Base-by-base conservation (phyloP, 2,797 vertebrate species). In the Chloroceryle amazona region DNA sequence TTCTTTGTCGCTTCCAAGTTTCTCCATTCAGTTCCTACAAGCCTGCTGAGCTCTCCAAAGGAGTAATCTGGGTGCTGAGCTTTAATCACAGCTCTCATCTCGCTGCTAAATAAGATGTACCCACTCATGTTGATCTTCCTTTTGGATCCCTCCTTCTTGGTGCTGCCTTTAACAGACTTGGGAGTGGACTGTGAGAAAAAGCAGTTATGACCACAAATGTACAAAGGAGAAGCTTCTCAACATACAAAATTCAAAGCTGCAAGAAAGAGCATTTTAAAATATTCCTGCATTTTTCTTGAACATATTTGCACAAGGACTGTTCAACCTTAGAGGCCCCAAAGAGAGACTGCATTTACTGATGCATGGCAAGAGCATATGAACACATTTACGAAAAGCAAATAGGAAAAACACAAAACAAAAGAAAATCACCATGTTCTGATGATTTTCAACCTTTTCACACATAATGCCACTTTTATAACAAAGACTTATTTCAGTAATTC, bases 91-190 rank as follows among this genome's bases (percentile, higher is more conserved):
- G 99, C 99, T 95, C 99, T 98, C 99, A 99, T 99, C 97, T 99
- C 99, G 63, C 99, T 99, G 98, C 99, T 99, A 98, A 99, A 99
- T 94, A 99, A 98, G 98, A 99, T 99, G 98, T 99, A 99, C 88
- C 99, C 99, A 37, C 99, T 99, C 99, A 99, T 99, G 98, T 99
- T 99, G 98, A 99, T 99, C 98, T 99, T 99, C 91, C 99, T 98
- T 97, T 99, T 99, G 20, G 99, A 99, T 58, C 99, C 99, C 96
- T 99, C 99, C 95, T 99, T 99, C 98, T 99, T 99, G 82, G 99
- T 98, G 91, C 99, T 98, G 94, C 99, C 99, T 97, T 99, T 99
- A 86, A 99, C 98, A 96, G 99, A 99, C 98, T 99, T 99, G 44
- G 99, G 99, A 71, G 99, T 99, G 54, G 99, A 99, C 99, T 99